Evolutionary conservation across 2,113 vertebrate genomes (phyloP), one percentile per base, ranked within the genome.

Genomic region (Pseudorhombus dupliciocellatus): DNA sequence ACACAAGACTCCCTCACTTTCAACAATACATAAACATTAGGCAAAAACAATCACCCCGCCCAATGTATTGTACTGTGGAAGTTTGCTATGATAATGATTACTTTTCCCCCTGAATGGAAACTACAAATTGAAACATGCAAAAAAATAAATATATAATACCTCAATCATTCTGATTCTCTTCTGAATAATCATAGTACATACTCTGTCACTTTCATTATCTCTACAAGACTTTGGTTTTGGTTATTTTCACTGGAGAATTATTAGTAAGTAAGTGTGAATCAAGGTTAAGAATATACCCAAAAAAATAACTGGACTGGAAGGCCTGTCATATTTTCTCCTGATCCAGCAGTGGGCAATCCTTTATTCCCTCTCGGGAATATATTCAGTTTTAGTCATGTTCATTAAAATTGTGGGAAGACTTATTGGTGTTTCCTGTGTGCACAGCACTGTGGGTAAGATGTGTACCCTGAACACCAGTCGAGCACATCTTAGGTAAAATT

Each of bases 1-100:
- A 70, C 73, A 51, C 22, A 18, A 63, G 59, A 66, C 73, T 77
- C 69, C 50, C 67, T 66, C 46, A 15, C 46, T 79, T 65, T 60
- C 52, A 57, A 70, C 70, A 58, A 74, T 79, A 77, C 66, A 84
- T 81, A 77, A 88, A 81, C 77, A 76, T 81, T 75, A 81, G 79
- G 77, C 72, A 53, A 73, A 77, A 84, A 74, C 70, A 79, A 88
- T 84, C 79, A 88, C 81, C 76, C 69, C 4, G 34, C 42, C 28
- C 34, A 63, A 69, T 58, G 60, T 72, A 77, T 71, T 66, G 60
- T 60, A 68, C 34, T 22, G 55, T 51, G 64, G n/a, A 80, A 63
- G 56, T 84, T 72, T 64, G 70, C 75, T 80, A 55, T 81, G 60
- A 84, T 73, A 85, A 81, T 70, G 59, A 84, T 81, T 85, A 75